Evolutionary conservation across 1,140 invertebrate species (phyloP), one percentile per base, ranked within the genome.

Genomic region (Sarcophaga bullata): DNA sequence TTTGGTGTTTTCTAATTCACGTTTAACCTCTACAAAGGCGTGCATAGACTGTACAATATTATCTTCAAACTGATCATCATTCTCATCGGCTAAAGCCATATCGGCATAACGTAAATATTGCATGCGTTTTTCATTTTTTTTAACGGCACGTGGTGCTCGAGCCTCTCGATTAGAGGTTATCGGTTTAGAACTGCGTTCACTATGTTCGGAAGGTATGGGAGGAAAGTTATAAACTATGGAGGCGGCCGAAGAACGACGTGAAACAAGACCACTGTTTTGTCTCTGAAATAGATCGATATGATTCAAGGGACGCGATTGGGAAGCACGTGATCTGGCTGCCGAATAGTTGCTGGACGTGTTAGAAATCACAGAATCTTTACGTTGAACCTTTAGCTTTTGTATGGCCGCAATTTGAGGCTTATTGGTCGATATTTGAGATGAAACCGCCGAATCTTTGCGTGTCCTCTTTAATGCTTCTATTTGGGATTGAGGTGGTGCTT

Each of bases 211-310:
- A 5, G 85, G 83, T 13, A 90, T 87, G 2, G 88, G 88, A 3
- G 88, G 88, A 84, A 90, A 90, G 25, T 81, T 85, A 8, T 86
- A 81, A 8, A 89, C 84, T 46, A 90, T 90, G 8, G 87, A 90
- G 2, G 87, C 87, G 58, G 87, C 84, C n/a, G 89, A 89, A 48
- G 89, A 75, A 25, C 82, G 85, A 50, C 82, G 54, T 1, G 73
- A 62, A 0, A 75, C 4, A 85, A 87, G 80, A 86, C 84, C n/a
- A 90, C 87, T 90, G 62, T 88, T 88, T 80, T 88, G 84, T 1
- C 88, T 85, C 81, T 89, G 88, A 78, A 89, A 89, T 46, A 89
- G 82, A 54, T 89, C 88, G 52, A 89, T 84, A 37, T 88, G 87
- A 82, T 85, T 88, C 8, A 87, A 82, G 81, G 84, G 84, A 19